Base-by-base conservation (phyloP, 2,113 vertebrate species). In the Pelecanus crispus region DNA sequence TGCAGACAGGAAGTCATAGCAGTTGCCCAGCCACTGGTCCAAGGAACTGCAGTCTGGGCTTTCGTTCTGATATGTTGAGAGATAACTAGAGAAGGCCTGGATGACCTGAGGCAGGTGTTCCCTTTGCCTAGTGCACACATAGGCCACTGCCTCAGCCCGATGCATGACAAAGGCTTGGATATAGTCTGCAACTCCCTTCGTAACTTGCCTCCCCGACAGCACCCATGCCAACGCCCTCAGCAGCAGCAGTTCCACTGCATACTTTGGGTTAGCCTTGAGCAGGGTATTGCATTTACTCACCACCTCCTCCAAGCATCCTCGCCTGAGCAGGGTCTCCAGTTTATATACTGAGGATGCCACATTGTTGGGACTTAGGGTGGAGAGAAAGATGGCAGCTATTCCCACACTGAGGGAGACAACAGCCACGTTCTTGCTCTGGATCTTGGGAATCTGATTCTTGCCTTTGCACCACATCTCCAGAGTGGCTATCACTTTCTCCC, bases 161-260 rank as follows among this genome's bases (percentile, higher is more conserved):
- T 98, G 94, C 3, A 78, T 82, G 38, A 34, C 78, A 42, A 99
- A 99, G 21, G 98, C 98, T 63, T 97, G 97, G 34, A 99, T 89
- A 42, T 99, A 99, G 70, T 98, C 98, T 2, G 72, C 78, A 34
- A 99, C 81, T 4, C 98, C 98, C 2, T 90, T 92, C 11, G 42
- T 77, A 3, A 14, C 65, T 15, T 95, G 88, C 0, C 92, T 92
- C 28, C 98, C 86, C 0, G 98, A 98, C 34, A 99, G 97, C 63
- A 99, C 93, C 93, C 96, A 94, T 8, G 99, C 98, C 89, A 99
- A 95, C 0, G 98, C 99, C 8, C 98, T 98, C 15, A 98, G 99
- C 81, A 99, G 97, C 89, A 97, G 98, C 88, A 99, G 91, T 62
- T 97, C 96, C 81, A 98, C 45, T 9, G 88, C 78, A 13, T 66